Conservation (phyloP, 2,888 invertebrate species). For the Pilophorus perplexus region DNA sequence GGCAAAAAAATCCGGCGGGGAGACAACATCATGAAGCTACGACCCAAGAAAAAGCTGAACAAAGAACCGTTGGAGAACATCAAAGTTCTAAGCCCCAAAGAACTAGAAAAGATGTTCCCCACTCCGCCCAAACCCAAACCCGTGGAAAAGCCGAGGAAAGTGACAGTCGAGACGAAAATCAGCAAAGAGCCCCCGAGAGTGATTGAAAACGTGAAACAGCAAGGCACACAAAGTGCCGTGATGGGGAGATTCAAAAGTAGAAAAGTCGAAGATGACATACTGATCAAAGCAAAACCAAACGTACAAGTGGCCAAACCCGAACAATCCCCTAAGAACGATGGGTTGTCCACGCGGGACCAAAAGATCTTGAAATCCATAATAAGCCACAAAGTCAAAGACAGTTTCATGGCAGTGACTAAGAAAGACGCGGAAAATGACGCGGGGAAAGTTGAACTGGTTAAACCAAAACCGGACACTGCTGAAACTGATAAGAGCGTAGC, state of each 20-base stretch:
- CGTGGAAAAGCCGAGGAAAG: slow-evolving; percentile 20
- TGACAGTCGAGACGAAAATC: neutral
- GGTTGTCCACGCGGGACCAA: slow-evolving; percentile 9
- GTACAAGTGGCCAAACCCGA: neutral
- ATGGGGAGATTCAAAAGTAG: neutral
- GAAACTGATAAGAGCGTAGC: too few species aligned
- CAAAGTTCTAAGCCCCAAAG: slow-evolving; percentile 8
- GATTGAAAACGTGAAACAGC: neutral
- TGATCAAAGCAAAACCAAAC: neutral
- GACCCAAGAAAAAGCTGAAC: neutral
- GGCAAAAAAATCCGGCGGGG: neutral
- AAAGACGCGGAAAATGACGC: neutral
- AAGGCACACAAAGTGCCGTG: neutral
- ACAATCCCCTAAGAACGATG: neutral
- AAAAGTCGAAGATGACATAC: neutral
- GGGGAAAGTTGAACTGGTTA: neutral
- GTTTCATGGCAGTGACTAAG: neutral
- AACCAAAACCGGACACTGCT: too few species aligned
- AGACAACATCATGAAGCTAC: neutral
- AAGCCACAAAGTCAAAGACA: slow-evolving; percentile 17
- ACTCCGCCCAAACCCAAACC: slow-evolving; percentile 21
- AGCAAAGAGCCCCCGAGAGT: neutral
- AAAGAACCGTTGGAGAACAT: slow-evolving; percentile 1
- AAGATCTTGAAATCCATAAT: slow-evolving; percentile 13
- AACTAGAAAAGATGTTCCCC: slow-evolving; percentile 17